Evolutionary conservation across 2,888 invertebrate species (phyloP), one percentile per base, ranked within the genome.

Genomic region (Acronicta leporina): DNA sequence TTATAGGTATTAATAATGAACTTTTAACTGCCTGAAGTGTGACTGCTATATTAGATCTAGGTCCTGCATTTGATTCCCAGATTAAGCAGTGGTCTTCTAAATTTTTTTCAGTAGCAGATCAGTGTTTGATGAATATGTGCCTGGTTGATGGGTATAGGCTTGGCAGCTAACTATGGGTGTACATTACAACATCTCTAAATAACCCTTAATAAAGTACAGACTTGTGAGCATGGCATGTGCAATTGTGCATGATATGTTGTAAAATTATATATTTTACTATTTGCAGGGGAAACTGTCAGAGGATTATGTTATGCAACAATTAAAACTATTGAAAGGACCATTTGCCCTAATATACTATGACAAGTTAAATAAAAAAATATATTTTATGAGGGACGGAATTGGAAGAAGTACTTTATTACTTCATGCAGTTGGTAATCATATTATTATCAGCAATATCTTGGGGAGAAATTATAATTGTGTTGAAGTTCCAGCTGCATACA

Each of bases 371-470:
- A 89, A 95, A 43, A 85, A 87, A 13, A 76, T 99, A 42, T 98
- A 97, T 94, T 98, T 99, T 90, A 96, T 97, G 1, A 95, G 99
- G 82, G 99, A 99, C 89, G 95, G 95, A 73, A 96, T 98, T 84
- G 99, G 99, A 40, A 95, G 99, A 73, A 96, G 97, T 81, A 98
- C 98, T 86, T 91, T 99, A 47, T 89, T 99, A 42, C 88, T 97
- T 47, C 95, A 96, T 75, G 88, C 90, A 76, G 85, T 87, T 64
- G 75, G 90, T 11, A 78, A 86, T 30, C 83, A 88, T 15, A 76
- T 94, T 56, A 78, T 95, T 52, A 82, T 96, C 30, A 93, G 95
- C 60, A 96, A 95, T 91, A 95, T 95, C 20, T 92, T 95, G 66
- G 90, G 87, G 49, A 94, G 92, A 84, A 81, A 87, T 53, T 90